Evolutionary conservation across 2,113 vertebrate species (phyloP), one percentile per base, ranked within the genome.

Genomic region (Macroglossus sobrinus): DNA sequence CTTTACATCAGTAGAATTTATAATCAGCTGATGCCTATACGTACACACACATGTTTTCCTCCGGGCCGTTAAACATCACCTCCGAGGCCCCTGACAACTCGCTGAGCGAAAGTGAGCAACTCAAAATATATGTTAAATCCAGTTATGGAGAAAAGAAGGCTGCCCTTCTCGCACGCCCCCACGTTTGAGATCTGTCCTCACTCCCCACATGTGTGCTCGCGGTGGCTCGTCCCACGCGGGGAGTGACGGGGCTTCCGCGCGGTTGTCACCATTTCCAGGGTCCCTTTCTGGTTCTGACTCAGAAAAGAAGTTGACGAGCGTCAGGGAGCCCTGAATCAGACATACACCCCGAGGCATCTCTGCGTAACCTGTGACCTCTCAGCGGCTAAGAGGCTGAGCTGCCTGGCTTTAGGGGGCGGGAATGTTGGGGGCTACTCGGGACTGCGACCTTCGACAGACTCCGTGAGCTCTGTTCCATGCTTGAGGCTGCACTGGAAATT

Each of bases 261-360:
- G 89, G 45, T 96, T 98, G 86, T 66, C 84, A 84, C 74, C 79
- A 92, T 97, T 97, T 98, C 93, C 72, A 97, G 94, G 93, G 75
- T 40, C 35, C 7, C 33, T 93, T 84, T 66, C 66, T 61, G 19
- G 43, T 88, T 76, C 68, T 43, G 33, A 86, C 81, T 94, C 95
- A 88, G 92, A 91, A 96, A 92, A 84, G 87, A 82, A 81, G 84
- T 86, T 50, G 47, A 85, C 78, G 80, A 40, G 66, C 88, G 88
- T 97, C 94, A 97, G 7, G 78, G 92, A 84, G 12, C 94, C 94
- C 78, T 85, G 93, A 88, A 74, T 55, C 35, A 14, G 76, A 64
- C 80, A 78, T 94, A 97, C 97, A 96, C 97, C 84, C 95, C 13
- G 40, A 95, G 89, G 80, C 76, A 93, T 72, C 43, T 84, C 78